Evolutionary conservation across 2,888 invertebrate genomes (phyloP).

Genomic region (Drosophila sordidula): DNA sequence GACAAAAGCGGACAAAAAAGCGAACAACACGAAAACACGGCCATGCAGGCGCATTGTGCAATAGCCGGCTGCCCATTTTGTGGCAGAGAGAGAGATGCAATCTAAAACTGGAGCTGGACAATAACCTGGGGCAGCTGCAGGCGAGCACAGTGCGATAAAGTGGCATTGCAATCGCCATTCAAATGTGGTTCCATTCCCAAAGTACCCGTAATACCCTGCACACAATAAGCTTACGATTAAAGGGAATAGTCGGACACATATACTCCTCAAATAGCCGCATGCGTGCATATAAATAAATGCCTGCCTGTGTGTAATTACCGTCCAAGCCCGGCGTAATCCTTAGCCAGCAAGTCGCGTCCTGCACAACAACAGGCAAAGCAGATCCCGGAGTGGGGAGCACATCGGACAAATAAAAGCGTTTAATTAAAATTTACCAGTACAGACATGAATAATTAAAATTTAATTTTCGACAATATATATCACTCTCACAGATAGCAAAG

Average conservation of each 20-base stretch:
- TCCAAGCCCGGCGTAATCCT: constrained; percentile 54
- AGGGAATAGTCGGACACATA: neutral
- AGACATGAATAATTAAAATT: constrained; percentile 77
- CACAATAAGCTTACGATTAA: neutral
- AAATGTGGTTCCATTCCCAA: neutral
- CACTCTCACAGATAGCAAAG: constrained; percentile 27
- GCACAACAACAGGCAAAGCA: constrained; percentile 40
- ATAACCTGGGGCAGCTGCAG: constrained; percentile 43
- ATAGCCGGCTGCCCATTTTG: constrained; percentile 31
- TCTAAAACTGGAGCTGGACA: constrained; percentile 35
- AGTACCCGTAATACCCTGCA: too few species aligned
- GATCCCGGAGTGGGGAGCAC: constrained; percentile 7
- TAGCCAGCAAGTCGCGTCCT: constrained; percentile 45
- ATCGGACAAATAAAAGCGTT: constrained; percentile 68
- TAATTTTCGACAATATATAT: constrained; percentile 75
- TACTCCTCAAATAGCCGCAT: neutral
- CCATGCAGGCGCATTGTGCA: constrained; percentile 55
- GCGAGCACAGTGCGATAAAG: constrained; percentile 21
- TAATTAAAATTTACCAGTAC: constrained; percentile 75
- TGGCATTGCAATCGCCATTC: constrained; percentile 17
- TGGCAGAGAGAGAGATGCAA: constrained; percentile 37
- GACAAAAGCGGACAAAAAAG: constrained; percentile 29
- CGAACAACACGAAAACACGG: constrained; percentile 22
- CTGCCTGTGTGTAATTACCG: constrained; percentile 65
- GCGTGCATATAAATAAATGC: constrained; percentile 52